These are phyloP conservation scores for Fulmarus glacialis DNA, from an alignment of 2,113 vertebrate genomes.

Conservation along the genomic window DNA sequence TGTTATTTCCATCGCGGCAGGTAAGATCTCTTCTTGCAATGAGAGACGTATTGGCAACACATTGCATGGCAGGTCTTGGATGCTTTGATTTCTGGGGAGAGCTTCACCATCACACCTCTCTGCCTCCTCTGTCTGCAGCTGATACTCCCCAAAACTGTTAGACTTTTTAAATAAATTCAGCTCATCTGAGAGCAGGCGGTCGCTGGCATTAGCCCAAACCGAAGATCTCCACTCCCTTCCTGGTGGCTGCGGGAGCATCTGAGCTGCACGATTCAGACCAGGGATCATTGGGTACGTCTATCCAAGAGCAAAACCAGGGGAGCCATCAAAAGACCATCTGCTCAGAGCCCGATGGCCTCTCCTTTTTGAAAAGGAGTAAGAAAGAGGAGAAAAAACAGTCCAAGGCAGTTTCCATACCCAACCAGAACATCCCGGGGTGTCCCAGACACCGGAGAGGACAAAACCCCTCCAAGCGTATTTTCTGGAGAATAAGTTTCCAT, in stretches of 20 bases:
- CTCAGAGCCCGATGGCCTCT: not conserved
- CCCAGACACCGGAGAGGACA: not conserved
- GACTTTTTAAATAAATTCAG: not conserved
- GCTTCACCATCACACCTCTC: not conserved
- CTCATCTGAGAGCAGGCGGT: not conserved
- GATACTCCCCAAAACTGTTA: not conserved
- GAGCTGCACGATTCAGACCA: fast-evolving
- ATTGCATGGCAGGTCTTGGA: not conserved
- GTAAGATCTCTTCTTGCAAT: not conserved
- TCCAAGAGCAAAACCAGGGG: not conserved
- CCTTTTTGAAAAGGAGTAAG: not conserved
- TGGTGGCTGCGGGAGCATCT: fast-evolving
- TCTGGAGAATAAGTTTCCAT: not conserved
- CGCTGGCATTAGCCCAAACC: fast-evolving
- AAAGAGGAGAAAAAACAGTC: not conserved
- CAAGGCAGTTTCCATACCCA: not conserved
- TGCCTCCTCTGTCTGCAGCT: not conserved
- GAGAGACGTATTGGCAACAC: fast-evolving
- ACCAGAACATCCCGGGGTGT: fast-evolving
- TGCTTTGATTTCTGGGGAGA: not conserved
- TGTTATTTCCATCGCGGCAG: fast-evolving
- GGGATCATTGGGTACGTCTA: fast-evolving
- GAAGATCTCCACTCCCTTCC: fast-evolving
- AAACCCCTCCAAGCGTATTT: fast-evolving
- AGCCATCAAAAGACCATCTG: not conserved